These are phyloP conservation scores for Ctenodactylus gundi DNA, from an alignment of 2,113 vertebrate genomes.

Conservation along the genomic window DNA sequence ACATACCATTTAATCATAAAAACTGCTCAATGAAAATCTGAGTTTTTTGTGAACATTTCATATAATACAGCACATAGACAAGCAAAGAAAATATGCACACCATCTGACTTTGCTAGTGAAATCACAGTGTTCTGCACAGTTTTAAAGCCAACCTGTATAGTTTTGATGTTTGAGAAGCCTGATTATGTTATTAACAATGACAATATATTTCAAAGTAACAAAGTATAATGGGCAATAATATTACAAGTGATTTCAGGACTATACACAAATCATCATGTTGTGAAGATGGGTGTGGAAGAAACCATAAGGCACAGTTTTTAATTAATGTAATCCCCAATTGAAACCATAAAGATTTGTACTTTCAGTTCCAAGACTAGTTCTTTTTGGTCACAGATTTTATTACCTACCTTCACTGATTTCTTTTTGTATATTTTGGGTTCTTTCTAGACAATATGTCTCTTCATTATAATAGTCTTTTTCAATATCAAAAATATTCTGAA, in stretches of 20 bases:
- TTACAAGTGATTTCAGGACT: background rate
- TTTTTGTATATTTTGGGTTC: background rate
- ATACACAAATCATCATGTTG: background rate
- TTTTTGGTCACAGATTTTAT: background rate
- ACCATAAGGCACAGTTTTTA: background rate
- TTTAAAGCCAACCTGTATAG: background rate
- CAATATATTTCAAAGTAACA: background rate
- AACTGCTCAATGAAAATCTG: slow-evolving; percentile 53
- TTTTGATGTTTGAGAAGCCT: background rate
- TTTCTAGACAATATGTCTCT: background rate
- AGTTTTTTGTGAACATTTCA: slow-evolving; percentile 39
- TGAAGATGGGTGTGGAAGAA: background rate
- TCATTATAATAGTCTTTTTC: background rate
- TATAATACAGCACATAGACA: background rate
- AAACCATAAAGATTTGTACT: background rate
- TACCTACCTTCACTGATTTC: background rate
- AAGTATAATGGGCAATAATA: background rate
- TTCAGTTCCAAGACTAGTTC: background rate
- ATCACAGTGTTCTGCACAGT: background rate
- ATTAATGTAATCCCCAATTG: background rate
- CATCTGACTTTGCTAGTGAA: background rate
- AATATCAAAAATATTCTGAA: background rate
- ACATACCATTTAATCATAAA: slow-evolving; percentile 59
- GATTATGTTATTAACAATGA: background rate
- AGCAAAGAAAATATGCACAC: slow-evolving; percentile 16